These are phyloP conservation scores for Chromoteleia sp. DNA, from an alignment of 2,888 invertebrate genomes.

Conservation along the genomic window DNA sequence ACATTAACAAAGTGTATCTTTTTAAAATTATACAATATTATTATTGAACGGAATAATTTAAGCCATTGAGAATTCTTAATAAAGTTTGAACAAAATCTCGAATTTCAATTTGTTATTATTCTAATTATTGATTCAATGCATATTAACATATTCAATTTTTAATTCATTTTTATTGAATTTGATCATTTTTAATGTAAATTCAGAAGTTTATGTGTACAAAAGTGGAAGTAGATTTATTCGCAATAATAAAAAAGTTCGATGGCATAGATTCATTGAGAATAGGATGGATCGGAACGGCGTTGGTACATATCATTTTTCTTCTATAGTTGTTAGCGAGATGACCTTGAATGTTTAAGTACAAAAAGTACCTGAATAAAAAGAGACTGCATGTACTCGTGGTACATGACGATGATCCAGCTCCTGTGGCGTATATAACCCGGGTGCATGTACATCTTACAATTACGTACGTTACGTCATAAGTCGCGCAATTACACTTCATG, in stretches of 20 bases:
- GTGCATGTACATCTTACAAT: slow-evolving; percentile 82
- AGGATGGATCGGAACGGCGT: not conserved
- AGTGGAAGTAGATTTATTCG: slow-evolving; percentile 8
- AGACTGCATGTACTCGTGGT: slow-evolving; percentile 74
- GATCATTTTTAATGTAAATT: no score
- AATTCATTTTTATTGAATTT: no score
- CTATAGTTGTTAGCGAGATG: slow-evolving; percentile 21
- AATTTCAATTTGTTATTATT: no score
- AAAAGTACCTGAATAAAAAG: slow-evolving; percentile 69
- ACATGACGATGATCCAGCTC: slow-evolving; percentile 76
- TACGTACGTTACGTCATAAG: slow-evolving; percentile 82
- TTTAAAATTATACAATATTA: no score
- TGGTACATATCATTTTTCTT: slow-evolving; percentile 28
- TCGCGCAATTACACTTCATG: slow-evolving; percentile 74
- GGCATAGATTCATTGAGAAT: slow-evolving; percentile 17
- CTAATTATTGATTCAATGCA: no score
- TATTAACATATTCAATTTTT: no score
- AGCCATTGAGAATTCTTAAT: no score
- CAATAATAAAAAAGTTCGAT: not conserved
- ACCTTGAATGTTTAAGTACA: slow-evolving; percentile 64
- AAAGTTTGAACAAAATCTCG: no score
- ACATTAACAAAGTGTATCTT: no score
- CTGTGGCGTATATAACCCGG: slow-evolving; percentile 81
- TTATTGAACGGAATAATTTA: no score
- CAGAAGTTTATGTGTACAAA: not conserved